Percentiles rank a stretch among this genome's conserved stretches.
Evolutionary conservation across 2,888 invertebrate species (phyloP).

Genomic region (Noctua comes): DNA sequence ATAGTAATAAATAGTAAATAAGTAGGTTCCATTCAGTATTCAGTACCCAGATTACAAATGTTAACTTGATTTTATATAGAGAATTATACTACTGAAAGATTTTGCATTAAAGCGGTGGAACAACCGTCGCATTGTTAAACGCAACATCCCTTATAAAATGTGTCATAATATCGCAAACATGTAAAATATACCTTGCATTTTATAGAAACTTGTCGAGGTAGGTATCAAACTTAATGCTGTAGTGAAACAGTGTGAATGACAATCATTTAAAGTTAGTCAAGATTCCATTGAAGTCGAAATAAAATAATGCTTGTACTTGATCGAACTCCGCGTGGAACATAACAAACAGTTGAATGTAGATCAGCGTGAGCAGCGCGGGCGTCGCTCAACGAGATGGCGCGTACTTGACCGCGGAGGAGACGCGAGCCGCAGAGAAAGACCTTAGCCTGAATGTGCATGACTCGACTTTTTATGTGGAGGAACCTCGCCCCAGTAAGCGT

Average conservation of each 20-base stretch:
- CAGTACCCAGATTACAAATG: slow-evolving; percentile 24
- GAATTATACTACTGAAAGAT: slow-evolving; percentile 31
- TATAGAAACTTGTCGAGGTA: neutral
- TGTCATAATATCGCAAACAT: neutral
- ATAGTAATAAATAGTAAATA: slow-evolving; percentile 12
- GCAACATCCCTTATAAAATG: slow-evolving; percentile 26
- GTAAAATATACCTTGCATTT: neutral
- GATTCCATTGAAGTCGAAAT: slow-evolving; percentile 30
- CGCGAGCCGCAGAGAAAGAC: slow-evolving; percentile 68
- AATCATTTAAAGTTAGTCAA: neutral
- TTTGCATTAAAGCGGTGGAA: slow-evolving; percentile 8
- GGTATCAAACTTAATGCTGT: neutral
- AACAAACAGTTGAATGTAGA: slow-evolving; percentile 57
- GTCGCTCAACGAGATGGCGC: slow-evolving; percentile 58
- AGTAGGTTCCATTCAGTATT: slow-evolving; percentile 25
- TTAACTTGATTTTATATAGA: slow-evolving; percentile 20
- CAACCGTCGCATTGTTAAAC: neutral
- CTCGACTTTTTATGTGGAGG: slow-evolving; percentile 78
- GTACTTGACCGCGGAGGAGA: slow-evolving; percentile 71
- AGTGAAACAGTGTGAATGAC: neutral
- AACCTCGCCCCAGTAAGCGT: slow-evolving; percentile 79
- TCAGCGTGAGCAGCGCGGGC: slow-evolving; percentile 38
- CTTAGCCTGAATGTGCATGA: slow-evolving; percentile 86
- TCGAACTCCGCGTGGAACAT: slow-evolving; percentile 22
- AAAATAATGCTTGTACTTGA: slow-evolving; percentile 54